Evolutionary conservation across 2,888 invertebrate species (phyloP).

Genomic region (Orthonevra nobilis): DNA sequence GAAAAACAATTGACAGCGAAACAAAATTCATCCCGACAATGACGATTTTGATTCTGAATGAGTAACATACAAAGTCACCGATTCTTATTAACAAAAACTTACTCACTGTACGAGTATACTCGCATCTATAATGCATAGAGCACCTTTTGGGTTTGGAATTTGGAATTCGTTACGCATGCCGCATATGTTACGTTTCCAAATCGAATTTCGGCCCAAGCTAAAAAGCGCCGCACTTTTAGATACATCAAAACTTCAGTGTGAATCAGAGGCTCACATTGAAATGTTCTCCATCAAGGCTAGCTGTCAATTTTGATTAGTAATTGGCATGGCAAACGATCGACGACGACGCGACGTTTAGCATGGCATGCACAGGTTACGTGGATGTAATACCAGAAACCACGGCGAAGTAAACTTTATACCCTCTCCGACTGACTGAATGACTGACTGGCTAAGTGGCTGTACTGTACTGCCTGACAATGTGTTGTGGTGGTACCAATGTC

Average conservation of each 20-base stretch:
- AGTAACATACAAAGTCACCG: constrained; percentile 23
- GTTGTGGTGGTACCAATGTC: too few species aligned
- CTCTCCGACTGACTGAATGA: too few species aligned
- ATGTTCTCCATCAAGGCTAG: constrained; percentile 65
- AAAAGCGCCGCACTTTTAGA: constrained; percentile 9
- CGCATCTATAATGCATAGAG: constrained; percentile 7
- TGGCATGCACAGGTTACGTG: constrained; percentile 64
- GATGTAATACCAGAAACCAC: constrained; percentile 67
- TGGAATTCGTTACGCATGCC: constrained; percentile 54
- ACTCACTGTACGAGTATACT: constrained; percentile 31
- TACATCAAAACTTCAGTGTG: constrained; percentile 20
- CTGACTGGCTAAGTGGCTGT: too few species aligned
- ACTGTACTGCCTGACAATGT: constrained; percentile 51
- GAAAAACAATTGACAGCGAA: constrained; percentile 52
- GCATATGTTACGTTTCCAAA: constrained; percentile 3
- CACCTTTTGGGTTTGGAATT: constrained; percentile 31
- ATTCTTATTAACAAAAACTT: constrained; percentile 57
- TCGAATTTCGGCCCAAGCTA: constrained; percentile 33
- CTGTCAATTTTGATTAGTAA: constrained; percentile 64
- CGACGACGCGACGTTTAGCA: constrained; percentile 43
- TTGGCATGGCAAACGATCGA: constrained; percentile 42
- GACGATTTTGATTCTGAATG: too few species aligned
- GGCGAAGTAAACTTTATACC: constrained; percentile 56
- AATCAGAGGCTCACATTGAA: constrained; percentile 59
- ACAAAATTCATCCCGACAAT: constrained; percentile 43